Evolutionary conservation across 92 coral and sea anemone genomes (phyloP).

Genomic region (Palythoa heliodiscus): DNA sequence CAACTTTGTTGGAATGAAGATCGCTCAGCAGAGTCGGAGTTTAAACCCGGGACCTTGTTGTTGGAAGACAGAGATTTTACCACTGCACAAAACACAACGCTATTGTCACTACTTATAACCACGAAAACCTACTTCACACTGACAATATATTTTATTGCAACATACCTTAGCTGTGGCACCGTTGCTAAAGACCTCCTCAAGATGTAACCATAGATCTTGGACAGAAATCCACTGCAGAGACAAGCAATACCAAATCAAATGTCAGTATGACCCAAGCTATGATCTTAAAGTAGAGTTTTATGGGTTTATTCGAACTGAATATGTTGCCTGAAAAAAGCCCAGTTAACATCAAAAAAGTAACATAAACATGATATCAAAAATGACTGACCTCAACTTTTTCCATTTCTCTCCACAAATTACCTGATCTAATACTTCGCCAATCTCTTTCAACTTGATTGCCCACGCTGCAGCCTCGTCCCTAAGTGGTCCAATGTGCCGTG

Average conservation of each 20-base stretch:
- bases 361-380: too few relatives aligned
- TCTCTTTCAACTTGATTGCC: slow-evolving; percentile 95
- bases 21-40: too few relatives aligned
- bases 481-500: slow-evolving; percentile 96
- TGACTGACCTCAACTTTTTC: not conserved
- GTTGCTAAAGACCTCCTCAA: slow-evolving; percentile 92
- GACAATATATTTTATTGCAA: not conserved
- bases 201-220: slow-evolving; percentile 94
- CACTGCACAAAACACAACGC: too few relatives aligned
- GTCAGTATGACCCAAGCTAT: not conserved
- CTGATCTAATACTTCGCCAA: slow-evolving; percentile 96
- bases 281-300: not conserved
- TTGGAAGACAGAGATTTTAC: too few relatives aligned
- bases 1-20: too few relatives aligned
- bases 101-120: not conserved
- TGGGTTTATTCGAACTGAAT: too few relatives aligned
- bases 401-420: slow-evolving; percentile 28
- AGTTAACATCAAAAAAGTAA: too few relatives aligned
- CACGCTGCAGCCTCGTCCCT: slow-evolving; percentile 98
- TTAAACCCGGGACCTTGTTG: too few relatives aligned
- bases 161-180: slow-evolving; percentile 89
- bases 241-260: not conserved
- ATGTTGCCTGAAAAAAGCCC: not conserved
- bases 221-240: slow-evolving; percentile 90
- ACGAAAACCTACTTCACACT: not conserved